Evolutionary conservation across 92 coral and sea anemone species (phyloP).

Genomic region (Nematostella vectensis): DNA sequence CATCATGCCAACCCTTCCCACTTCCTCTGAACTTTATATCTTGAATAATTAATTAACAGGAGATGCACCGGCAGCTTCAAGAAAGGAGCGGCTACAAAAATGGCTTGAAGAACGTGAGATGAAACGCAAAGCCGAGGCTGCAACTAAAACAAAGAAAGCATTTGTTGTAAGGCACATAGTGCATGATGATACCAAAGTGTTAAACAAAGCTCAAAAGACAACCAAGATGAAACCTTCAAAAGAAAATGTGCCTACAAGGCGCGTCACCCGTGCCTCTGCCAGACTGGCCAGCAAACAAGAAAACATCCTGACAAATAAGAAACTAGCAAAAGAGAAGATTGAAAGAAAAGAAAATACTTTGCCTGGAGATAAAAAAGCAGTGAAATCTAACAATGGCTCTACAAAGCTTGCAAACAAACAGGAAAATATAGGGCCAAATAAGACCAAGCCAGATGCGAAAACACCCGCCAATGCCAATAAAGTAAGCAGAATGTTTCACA

Average conservation of each 20-base stretch:
- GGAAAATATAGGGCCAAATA: too few species aligned
- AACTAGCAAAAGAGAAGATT: background rate
- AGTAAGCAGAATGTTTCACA: too few species aligned
- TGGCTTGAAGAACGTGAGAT: conserved; percentile 69
- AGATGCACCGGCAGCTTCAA: conserved; percentile 27
- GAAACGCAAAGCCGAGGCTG: conserved; percentile 32
- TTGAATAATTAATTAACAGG: too few species aligned
- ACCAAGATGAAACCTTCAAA: background rate
- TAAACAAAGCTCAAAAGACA: conserved; percentile 10
- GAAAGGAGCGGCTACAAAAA: conserved; percentile 55
- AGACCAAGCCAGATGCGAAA: too few species aligned
- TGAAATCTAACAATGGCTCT: too few species aligned
- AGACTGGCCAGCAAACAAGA: conserved; percentile 1
- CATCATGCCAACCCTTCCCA: too few species aligned
- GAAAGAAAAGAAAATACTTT: too few species aligned
- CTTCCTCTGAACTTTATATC: too few species aligned
- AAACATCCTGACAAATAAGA: conserved; percentile 5
- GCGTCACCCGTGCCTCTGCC: background rate
- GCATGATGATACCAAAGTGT: conserved; percentile 17
- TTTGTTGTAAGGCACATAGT: conserved; percentile 68
- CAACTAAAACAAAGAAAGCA: conserved; percentile 36
- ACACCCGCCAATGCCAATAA: too few species aligned
- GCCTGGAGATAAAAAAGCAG: too few species aligned
- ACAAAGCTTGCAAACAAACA: too few species aligned
- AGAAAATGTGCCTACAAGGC: background rate